A percentile compares a stretch with the other conserved stretches of the same genome.
Conservation (phyloP, 1,140 invertebrate species). For the Harlomillsia oculata region DNA sequence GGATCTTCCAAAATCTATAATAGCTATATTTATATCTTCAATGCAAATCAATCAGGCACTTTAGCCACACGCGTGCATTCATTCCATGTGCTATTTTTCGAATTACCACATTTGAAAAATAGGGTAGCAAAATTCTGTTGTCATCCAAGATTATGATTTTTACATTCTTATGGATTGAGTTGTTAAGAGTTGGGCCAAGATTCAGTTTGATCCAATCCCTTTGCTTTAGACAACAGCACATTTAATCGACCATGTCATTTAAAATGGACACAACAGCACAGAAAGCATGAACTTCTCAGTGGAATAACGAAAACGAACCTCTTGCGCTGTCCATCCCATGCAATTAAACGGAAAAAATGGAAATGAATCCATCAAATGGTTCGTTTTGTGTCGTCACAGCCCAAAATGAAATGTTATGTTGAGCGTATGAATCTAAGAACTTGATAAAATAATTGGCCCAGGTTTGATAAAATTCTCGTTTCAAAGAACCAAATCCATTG, state of each 20-base stretch:
- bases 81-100: too few relatives aligned
- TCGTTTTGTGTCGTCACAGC: conserved; percentile 49
- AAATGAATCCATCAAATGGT: conserved; percentile 42
- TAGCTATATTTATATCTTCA: neutral
- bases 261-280: too few relatives aligned
- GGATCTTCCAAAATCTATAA: conserved; percentile 46
- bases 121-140: conserved; percentile 52
- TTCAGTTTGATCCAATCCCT: conserved; percentile 55
- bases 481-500: conserved; percentile 49
- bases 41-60: too few relatives aligned
- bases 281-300: too few relatives aligned
- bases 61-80: too few relatives aligned
- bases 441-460: conserved; percentile 72
- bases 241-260: too few relatives aligned
- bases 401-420: conserved; percentile 49
- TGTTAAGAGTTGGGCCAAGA: conserved; percentile 56
- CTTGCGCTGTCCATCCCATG: conserved; percentile 59
- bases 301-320: too few relatives aligned
- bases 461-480: conserved; percentile 58
- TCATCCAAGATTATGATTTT: conserved; percentile 64
- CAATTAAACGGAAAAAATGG: conserved; percentile 53
- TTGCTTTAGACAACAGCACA: too few relatives aligned
- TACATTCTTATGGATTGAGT: conserved; percentile 48
- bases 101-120: too few relatives aligned
- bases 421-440: conserved; percentile 52